Percentiles rank a stretch among this genome's conserved stretches.
Evolutionary conservation across 2,797 vertebrate species (phyloP).

Genomic region (Hyperoplus lanceolatus): DNA sequence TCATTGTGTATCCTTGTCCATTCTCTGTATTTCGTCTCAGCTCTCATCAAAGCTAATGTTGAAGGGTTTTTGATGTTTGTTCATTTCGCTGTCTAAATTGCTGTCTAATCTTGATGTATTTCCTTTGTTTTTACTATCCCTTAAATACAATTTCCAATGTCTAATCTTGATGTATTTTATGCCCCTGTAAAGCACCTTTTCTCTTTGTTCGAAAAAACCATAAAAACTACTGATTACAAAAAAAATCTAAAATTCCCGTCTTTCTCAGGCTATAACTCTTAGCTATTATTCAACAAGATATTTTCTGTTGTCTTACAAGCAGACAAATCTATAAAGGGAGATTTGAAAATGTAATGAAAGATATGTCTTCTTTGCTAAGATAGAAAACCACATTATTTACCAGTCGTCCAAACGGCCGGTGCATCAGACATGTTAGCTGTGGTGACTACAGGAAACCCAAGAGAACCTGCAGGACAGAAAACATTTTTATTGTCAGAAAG

Average conservation of each 20-base stretch:
- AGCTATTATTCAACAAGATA: background rate
- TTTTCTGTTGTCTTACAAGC: background rate
- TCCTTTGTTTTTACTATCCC: too few species aligned
- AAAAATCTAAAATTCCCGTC: too few species aligned
- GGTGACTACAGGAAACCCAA: slow-evolving; percentile 34
- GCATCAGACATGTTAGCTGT: background rate
- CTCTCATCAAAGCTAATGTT: too few species aligned
- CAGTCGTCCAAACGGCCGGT: background rate
- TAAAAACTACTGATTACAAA: background rate
- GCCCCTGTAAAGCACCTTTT: too few species aligned
- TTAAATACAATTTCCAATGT: too few species aligned
- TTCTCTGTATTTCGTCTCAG: too few species aligned
- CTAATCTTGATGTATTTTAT: background rate
- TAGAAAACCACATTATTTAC: slow-evolving; percentile 27
- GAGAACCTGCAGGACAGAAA: slow-evolving; percentile 60
- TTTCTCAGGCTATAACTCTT: too few species aligned
- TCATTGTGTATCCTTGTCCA: too few species aligned
- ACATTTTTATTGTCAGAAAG: background rate
- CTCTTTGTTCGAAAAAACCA: too few species aligned
- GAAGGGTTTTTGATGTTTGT: too few species aligned
- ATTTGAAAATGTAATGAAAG: background rate
- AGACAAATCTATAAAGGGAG: background rate
- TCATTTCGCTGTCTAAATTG: too few species aligned
- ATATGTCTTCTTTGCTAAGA: background rate
- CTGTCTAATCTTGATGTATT: too few species aligned